These are phyloP conservation scores for Podarcis siculus DNA, from an alignment of 2,797 vertebrate genomes.

Conservation along the genomic window DNA sequence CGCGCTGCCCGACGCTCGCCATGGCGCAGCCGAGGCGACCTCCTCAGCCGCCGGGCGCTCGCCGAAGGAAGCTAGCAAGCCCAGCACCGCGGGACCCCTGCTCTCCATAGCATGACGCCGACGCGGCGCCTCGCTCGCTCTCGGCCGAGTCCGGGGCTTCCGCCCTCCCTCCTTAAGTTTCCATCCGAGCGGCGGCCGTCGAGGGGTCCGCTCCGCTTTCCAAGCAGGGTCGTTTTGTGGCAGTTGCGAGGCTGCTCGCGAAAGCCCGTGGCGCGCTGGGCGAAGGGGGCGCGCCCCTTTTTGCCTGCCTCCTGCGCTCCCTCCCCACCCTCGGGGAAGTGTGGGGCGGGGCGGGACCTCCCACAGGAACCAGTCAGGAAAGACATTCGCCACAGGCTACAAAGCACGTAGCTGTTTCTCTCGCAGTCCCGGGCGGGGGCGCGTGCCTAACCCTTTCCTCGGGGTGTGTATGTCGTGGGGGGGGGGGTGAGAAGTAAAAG, in stretches of 20 bases:
- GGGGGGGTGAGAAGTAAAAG: fast-evolving
- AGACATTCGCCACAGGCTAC: constrained; percentile 19
- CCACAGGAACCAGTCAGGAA: constrained; percentile 26
- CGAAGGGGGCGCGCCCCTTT: constrained; percentile 19
- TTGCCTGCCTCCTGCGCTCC: constrained; percentile 12
- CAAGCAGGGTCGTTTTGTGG: background rate
- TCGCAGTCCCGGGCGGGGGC: background rate
- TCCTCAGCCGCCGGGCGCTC: background rate
- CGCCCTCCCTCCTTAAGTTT: no score
- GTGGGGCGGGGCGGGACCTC: background rate
- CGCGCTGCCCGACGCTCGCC: background rate
- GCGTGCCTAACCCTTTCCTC: background rate
- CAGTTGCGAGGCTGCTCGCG: background rate
- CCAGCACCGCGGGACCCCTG: constrained; percentile 9
- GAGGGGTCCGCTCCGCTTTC: background rate
- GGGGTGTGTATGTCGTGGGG: no score
- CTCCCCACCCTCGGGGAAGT: constrained; percentile 20
- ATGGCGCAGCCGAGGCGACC: background rate
- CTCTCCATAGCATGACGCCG: constrained; percentile 42
- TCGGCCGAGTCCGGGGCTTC: background rate
- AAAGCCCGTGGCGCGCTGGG: background rate
- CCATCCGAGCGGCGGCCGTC: background rate
- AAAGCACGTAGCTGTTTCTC: constrained; percentile 41
- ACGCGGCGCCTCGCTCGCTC: background rate
- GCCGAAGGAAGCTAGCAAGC: constrained; percentile 12